Evolutionary conservation across 2,113 vertebrate species (phyloP).

Genomic region (Colistium nudipinnis): DNA sequence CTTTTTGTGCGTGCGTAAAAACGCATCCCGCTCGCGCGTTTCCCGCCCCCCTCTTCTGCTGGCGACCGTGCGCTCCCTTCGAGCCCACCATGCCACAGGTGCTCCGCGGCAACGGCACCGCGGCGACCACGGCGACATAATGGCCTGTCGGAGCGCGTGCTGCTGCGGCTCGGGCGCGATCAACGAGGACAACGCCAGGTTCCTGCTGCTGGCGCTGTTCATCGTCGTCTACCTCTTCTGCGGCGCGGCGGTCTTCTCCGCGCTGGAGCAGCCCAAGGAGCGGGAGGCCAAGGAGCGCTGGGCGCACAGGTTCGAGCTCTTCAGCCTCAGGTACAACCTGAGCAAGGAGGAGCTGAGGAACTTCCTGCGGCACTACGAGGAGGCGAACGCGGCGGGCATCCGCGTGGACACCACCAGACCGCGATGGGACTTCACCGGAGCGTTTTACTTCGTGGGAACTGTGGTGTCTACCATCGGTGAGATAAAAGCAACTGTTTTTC

Average conservation of each 20-base stretch:
- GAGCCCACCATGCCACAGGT: conserved; percentile 56
- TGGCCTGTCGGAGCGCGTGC: conserved; percentile 86
- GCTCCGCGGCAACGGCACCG: conserved; percentile 22
- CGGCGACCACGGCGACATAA: conserved; percentile 74
- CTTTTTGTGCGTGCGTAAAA: conserved; percentile 21
- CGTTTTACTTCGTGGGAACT: conserved; percentile 96
- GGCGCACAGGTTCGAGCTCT: conserved; percentile 88
- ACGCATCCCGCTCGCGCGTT: no score
- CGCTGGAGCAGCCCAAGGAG: conserved; percentile 92
- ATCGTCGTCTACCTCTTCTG: conserved; percentile 90
- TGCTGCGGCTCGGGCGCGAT: conserved; percentile 83
- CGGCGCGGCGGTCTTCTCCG: conserved; percentile 95
- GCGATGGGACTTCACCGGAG: conserved; percentile 95
- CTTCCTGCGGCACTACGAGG: conserved; percentile 91
- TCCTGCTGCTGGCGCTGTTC: conserved; percentile 89
- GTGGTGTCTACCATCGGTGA: conserved; percentile 98
- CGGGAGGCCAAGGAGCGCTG: conserved; percentile 88
- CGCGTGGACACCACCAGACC: conserved; percentile 88
- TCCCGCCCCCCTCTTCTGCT: background rate
- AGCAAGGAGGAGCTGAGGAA: conserved; percentile 85
- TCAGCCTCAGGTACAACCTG: conserved; percentile 89
- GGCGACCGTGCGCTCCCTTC: conserved; percentile 15
- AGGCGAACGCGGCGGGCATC: conserved; percentile 89
- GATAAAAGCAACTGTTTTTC: no score
- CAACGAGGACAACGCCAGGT: conserved; percentile 94